A percentile compares a stretch with the other conserved stretches of the same genome.
Conservation (phyloP, 2,797 vertebrate genomes). For the Hypotaenidia okinawae region DNA sequence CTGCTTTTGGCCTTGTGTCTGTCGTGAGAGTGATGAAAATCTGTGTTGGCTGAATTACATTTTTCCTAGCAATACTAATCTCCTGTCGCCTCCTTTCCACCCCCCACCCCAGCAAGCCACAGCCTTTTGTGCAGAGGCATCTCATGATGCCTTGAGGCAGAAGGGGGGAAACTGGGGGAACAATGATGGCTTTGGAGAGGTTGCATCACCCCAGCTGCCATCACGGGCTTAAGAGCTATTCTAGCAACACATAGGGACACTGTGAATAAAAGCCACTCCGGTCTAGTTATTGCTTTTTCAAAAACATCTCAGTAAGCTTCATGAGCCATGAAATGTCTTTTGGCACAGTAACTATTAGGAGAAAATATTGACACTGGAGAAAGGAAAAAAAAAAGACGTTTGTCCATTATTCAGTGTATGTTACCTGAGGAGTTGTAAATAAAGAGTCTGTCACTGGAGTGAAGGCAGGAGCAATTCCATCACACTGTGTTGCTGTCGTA, state of each 20-base stretch:
- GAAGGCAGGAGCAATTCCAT: neutral
- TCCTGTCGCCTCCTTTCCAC: neutral
- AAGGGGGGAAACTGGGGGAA: neutral
- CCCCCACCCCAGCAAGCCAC: neutral
- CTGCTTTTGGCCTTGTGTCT: neutral
- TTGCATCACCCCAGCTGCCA: neutral
- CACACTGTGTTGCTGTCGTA: fast-evolving
- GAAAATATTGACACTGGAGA: neutral
- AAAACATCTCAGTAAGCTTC: neutral
- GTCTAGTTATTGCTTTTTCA: neutral
- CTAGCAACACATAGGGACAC: neutral
- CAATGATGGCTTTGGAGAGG: neutral
- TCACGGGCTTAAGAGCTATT: neutral
- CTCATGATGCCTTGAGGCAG: neutral
- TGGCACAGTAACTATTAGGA: neutral
- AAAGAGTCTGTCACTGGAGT: neutral
- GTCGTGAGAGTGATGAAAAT: neutral
- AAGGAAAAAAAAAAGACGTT: neutral
- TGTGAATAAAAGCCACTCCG: neutral
- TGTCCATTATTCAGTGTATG: neutral
- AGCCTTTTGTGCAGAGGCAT: neutral
- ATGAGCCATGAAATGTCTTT: neutral
- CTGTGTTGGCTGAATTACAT: neutral
- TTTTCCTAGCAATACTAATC: neutral
- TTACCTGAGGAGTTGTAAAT: neutral